These are phyloP conservation scores for Imbricaverruca yamaguchii DNA, from an alignment of 2,888 invertebrate species.

Conservation along the genomic window DNA sequence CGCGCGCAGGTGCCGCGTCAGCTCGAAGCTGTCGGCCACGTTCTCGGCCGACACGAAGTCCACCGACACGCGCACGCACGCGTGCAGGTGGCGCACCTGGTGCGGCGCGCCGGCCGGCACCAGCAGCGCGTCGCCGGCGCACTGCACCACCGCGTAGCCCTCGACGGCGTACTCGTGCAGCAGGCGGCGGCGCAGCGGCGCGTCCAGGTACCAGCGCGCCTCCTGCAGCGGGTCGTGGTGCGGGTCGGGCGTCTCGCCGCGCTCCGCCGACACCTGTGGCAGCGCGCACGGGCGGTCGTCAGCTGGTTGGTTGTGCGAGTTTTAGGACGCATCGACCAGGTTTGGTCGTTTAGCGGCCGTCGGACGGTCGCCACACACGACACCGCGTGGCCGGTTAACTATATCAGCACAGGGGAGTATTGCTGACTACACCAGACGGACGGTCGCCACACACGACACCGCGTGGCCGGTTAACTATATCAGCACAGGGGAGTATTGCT, in stretches of 20 bases:
- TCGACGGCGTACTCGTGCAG: conserved; percentile 88
- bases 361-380: too few relatives aligned
- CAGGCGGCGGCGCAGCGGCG: conserved; percentile 71
- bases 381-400: too few relatives aligned
- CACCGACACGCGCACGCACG: conserved; percentile 96
- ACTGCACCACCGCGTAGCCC: conserved; percentile 92
- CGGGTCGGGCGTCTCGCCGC: conserved; percentile 72
- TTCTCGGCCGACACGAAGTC: conserved; percentile 98
- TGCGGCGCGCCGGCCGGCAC: conserved; percentile 99
- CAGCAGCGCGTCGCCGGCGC: conserved; percentile 92
- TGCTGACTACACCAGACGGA: too few relatives aligned
- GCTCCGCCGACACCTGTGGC: conserved; percentile 62
- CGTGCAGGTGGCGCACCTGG: conserved; percentile 86
- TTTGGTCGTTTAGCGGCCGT: too few relatives aligned
- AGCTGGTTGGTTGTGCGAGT: too few relatives aligned
- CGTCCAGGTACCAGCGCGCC: conserved; percentile 91
- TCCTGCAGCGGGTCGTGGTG: conserved; percentile 96
- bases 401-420: too few relatives aligned
- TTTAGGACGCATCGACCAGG: too few relatives aligned
- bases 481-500: too few relatives aligned
- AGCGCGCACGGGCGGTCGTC: not conserved
- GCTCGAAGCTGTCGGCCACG: conserved; percentile 87
- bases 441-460: too few relatives aligned
- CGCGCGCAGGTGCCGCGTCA: conserved; percentile 91
- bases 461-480: too few relatives aligned